phyloP scores from a whole-genome alignment of 2,113 vertebrate genomes.

The Trinectes maculatus region DNA sequence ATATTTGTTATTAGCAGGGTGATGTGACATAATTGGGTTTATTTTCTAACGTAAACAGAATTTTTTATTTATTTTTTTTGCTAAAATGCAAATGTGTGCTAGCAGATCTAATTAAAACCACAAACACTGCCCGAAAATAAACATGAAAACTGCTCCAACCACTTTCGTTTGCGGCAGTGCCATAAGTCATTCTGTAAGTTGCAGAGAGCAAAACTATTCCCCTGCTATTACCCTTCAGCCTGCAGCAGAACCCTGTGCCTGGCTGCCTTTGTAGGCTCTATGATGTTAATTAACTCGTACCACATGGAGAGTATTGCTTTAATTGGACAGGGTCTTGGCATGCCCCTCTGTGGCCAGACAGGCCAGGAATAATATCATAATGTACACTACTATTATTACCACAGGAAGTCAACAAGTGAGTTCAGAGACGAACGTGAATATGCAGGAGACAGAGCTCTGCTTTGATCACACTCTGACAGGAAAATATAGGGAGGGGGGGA shows the following conservation, averaged over 20 bases:
- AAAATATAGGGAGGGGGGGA: background rate
- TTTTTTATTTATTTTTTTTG: too few relatives aligned
- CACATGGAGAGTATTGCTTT: constrained; percentile 68
- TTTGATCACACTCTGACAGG: constrained; percentile 55
- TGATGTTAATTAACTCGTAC: constrained; percentile 72
- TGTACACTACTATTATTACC: constrained; percentile 59
- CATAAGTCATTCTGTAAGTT: constrained; percentile 20
- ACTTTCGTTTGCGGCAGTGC: constrained; percentile 13
- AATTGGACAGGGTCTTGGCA: constrained; percentile 74
- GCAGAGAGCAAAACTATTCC: constrained; percentile 35
- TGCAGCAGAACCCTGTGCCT: constrained; percentile 44
- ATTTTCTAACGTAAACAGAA: too few relatives aligned
- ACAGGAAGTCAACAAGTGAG: constrained; percentile 36
- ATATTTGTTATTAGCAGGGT: constrained; percentile 5
- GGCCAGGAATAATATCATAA: constrained; percentile 65
- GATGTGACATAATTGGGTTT: too few relatives aligned
- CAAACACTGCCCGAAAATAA: constrained; percentile 31
- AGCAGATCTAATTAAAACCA: constrained; percentile 29
- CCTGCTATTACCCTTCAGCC: constrained; percentile 22
- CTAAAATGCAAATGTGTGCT: constrained; percentile 18
- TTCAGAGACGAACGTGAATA: constrained; percentile 59
- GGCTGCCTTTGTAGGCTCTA: constrained; percentile 52
- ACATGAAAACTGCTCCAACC: background rate
- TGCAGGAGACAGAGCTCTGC: constrained; percentile 34
- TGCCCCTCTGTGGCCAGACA: constrained; percentile 49